Percentiles rank a stretch among this genome's conserved stretches.
Conservation (phyloP, 2,113 vertebrate species). For the Cochlearius cochlearius region DNA sequence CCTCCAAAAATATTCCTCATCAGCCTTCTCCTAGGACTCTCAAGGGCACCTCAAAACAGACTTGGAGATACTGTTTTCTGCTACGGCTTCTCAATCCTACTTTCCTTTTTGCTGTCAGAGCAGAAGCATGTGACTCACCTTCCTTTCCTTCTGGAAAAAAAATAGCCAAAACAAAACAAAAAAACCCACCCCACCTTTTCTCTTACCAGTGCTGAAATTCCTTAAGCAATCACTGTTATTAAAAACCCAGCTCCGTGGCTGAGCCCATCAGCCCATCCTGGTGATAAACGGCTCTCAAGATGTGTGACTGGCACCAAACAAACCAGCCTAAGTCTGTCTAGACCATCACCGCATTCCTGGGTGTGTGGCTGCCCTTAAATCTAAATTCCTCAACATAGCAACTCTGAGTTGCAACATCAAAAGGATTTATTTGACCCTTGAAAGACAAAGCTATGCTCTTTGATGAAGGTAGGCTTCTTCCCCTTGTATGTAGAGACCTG, state of each 20-base stretch:
- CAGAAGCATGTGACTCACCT: neutral
- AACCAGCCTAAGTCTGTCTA: neutral
- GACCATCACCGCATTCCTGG: accelerated
- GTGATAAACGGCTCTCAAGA: neutral
- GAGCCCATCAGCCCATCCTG: neutral
- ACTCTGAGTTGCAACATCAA: neutral
- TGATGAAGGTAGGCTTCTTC: neutral
- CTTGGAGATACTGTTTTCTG: neutral
- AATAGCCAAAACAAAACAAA: neutral
- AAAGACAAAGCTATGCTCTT: neutral
- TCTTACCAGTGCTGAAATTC: neutral
- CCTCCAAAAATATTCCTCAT: neutral
- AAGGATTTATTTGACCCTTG: neutral
- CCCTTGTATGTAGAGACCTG: neutral
- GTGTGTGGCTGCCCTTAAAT: neutral
- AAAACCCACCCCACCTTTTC: neutral
- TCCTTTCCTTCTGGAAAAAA: neutral
- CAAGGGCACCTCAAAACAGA: neutral
- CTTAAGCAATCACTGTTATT: neutral
- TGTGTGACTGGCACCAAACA: neutral
- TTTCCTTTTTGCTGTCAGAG: neutral
- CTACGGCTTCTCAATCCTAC: accelerated
- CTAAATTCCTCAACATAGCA: neutral
- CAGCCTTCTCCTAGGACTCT: neutral
- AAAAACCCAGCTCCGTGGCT: neutral